A percentile compares a stretch with the other conserved stretches of the same genome.
phyloP scores from a whole-genome alignment of 2,113 vertebrate species.

The Leucosticte australis region DNA sequence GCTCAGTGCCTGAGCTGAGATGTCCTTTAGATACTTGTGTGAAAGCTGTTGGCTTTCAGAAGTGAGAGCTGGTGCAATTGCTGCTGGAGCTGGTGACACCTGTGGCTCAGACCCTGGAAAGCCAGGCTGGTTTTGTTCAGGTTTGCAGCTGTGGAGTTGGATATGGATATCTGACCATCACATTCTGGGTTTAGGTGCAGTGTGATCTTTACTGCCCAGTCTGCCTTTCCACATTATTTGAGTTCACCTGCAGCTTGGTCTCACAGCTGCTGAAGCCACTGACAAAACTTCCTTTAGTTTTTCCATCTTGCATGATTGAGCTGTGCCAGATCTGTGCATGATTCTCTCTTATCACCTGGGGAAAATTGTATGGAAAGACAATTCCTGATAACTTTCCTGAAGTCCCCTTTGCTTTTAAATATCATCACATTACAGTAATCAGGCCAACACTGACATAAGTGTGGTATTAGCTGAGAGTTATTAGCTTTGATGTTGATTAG shows the following conservation, averaged over 20 bases:
- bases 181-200: not conserved
- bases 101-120: not conserved
- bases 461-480: not conserved
- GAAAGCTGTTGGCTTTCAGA: not conserved
- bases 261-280: not conserved
- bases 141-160: not conserved
- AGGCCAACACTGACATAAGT: not conserved
- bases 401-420: not conserved
- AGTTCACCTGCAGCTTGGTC: not conserved
- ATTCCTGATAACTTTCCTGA: not conserved
- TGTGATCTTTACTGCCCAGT: not conserved
- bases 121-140: not conserved
- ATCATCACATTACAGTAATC: not conserved
- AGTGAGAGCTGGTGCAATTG: not conserved
- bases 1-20: not conserved
- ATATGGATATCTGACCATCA: not conserved
- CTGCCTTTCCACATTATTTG: not conserved
- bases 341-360: not conserved
- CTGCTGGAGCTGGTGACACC: not conserved
- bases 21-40: not conserved
- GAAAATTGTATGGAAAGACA: not conserved
- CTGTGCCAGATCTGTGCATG: not conserved
- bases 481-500: not conserved
- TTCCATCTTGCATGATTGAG: rapidly evolving
- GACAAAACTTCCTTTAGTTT: not conserved